Evolutionary conservation across 1,140 invertebrate species (phyloP), one percentile per base, ranked within the genome.

Genomic region (Drosophila truncata): DNA sequence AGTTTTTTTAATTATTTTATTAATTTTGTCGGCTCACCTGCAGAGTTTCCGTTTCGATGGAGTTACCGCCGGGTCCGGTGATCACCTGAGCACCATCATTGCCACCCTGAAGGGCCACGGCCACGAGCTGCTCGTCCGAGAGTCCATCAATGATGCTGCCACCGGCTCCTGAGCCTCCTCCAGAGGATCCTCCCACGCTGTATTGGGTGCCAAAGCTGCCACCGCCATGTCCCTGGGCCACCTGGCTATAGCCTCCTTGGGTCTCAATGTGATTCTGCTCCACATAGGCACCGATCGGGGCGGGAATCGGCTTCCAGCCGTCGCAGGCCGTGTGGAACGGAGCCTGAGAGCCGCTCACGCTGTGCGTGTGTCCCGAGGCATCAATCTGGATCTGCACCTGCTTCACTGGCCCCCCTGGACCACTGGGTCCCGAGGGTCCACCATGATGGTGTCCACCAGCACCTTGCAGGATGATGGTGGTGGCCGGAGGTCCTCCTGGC

Each of bases 281-380:
- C 2, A 91, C 66, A 39, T 91, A 87, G 47, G 80, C 64, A 0
- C 87, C 90, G 13, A 94, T 82, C 23, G 94, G 93, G 37, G 96
- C 96, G 33, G 96, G 95, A 46, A 97, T 97, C 16, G 96, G 96
- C 82, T 96, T 96, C 96, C 96, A 97, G 33, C 96, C 96, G 73
- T 97, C 96, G 81, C 97, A 97, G 9, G 91, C 91, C 2, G 91
- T 92, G 59, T 92, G 91, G 71, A 92, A 92, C 0, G 91, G 91
- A 3, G 84, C 84, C 54, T 91, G 91, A 2, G 83, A 91, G 6
- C 91, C 86, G 18, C 77, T 86, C 1, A 92, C 82, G 27, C 91
- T 91, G 52, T 92, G 91, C 0, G 86, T 92, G 47, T 92, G 91
- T 8, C 91, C 91, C 2, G 87, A 78, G 14, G 81, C 72, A 49